Percentiles rank a stretch among this genome's conserved stretches.
Conservation (phyloP, 2,797 vertebrate genomes). For the Limnodromus scolopaceus region DNA sequence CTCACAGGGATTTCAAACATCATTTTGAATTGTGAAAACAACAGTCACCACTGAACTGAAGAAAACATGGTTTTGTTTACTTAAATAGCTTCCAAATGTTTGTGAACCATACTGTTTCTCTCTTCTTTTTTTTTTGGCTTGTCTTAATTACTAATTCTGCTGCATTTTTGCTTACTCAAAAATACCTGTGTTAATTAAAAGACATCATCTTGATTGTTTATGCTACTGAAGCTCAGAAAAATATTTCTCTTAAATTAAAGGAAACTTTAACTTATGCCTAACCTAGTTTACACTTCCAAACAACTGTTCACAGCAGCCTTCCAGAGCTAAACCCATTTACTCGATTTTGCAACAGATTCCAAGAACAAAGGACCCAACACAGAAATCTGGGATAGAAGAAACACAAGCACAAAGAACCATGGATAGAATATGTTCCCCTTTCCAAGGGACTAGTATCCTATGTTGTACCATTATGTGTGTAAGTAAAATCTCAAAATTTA, state of each 20-base stretch:
- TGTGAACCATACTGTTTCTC: not conserved
- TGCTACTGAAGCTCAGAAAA: not conserved
- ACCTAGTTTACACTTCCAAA: not conserved
- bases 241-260: not conserved
- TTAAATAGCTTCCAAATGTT: not conserved
- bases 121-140: not conserved
- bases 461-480: accelerated
- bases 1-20: not conserved
- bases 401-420: not conserved
- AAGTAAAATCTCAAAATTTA: not conserved
- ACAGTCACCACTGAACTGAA: not conserved
- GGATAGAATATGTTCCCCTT: not conserved
- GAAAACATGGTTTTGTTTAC: not conserved
- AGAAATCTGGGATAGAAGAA: not conserved
- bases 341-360: not conserved
- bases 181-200: not conserved
- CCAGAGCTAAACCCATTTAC: not conserved
- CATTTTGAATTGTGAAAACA: not conserved
- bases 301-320: not conserved
- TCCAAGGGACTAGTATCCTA: not conserved
- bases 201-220: not conserved
- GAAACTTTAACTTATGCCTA: not conserved
- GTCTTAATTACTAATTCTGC: not conserved
- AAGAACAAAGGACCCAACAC: not conserved
- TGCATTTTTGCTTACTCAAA: not conserved